These are phyloP conservation scores for Todiramphus chloris DNA, from an alignment of 2,113 vertebrate species.

Conservation along the genomic window DNA sequence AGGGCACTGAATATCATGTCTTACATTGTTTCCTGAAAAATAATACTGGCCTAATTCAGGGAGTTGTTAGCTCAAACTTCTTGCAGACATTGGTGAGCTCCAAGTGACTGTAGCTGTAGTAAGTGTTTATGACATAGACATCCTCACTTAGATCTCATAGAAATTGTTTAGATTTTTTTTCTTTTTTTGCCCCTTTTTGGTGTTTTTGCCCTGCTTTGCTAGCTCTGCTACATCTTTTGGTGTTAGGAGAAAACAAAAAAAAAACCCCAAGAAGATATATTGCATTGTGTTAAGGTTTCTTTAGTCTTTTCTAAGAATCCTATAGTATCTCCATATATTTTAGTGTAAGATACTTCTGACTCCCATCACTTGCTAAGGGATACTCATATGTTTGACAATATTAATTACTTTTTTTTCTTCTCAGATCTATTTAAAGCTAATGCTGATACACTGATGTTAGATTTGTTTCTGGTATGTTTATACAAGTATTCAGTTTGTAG, in stretches of 20 bases:
- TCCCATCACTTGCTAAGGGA: neutral
- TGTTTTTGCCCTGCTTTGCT: neutral
- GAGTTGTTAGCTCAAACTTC: neutral
- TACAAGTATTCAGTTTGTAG: neutral
- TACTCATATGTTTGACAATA: neutral
- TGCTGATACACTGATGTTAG: neutral
- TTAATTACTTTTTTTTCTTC: neutral
- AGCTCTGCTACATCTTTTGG: neutral
- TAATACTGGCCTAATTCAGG: neutral
- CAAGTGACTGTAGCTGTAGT: neutral
- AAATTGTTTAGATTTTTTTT: neutral
- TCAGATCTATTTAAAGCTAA: neutral
- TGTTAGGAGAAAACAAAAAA: neutral
- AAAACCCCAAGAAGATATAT: neutral
- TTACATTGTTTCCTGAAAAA: neutral
- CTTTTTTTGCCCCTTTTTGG: neutral
- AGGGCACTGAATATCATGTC: neutral
- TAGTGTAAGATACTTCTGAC: neutral
- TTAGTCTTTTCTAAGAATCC: neutral
- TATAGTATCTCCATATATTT: neutral
- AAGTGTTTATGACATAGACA: neutral
- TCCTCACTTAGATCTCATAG: accelerated
- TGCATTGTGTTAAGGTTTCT: neutral
- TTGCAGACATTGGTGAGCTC: neutral
- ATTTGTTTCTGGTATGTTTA: neutral